These are phyloP conservation scores for Cavia aperea DNA, from an alignment of 2,113 vertebrate species.

Conservation along the genomic window DNA sequence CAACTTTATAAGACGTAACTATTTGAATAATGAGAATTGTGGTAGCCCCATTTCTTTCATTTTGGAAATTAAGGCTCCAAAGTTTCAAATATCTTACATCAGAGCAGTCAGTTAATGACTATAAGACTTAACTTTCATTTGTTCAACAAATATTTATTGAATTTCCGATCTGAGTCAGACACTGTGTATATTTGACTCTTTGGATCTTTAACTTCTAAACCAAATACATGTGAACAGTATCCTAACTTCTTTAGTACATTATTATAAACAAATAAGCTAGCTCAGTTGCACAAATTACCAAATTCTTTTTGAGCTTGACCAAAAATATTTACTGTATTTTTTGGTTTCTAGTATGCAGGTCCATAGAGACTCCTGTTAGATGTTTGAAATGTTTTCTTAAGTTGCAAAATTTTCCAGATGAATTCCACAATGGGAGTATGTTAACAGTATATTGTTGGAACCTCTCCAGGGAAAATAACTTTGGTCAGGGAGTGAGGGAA, in stretches of 20 bases:
- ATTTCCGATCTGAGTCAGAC: background rate
- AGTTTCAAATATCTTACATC: background rate
- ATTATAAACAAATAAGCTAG: constrained; percentile 42
- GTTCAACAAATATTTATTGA: constrained; percentile 22
- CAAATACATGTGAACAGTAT: constrained; percentile 29
- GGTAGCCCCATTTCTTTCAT: background rate
- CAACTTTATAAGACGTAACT: background rate
- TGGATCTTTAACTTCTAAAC: constrained; percentile 1
- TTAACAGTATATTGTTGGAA: constrained; percentile 75
- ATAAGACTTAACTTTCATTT: background rate
- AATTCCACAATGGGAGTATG: constrained; percentile 74
- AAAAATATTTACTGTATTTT: constrained; percentile 66
- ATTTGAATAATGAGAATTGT: background rate
- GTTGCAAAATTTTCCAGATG: constrained; percentile 76
- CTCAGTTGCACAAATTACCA: constrained; percentile 34
- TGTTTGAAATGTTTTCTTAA: constrained; percentile 76
- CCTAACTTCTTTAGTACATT: constrained; percentile 18
- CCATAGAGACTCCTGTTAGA: constrained; percentile 65
- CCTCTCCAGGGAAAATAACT: constrained; percentile 76
- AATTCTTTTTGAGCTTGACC: constrained; percentile 66
- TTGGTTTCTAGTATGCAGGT: constrained; percentile 62
- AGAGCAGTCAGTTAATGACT: background rate
- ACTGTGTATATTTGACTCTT: background rate
- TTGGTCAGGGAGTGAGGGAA: constrained; percentile 19
- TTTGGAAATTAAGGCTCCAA: background rate